Conservation (phyloP, 1,140 invertebrate species). For the Micrasema minimum region DNA sequence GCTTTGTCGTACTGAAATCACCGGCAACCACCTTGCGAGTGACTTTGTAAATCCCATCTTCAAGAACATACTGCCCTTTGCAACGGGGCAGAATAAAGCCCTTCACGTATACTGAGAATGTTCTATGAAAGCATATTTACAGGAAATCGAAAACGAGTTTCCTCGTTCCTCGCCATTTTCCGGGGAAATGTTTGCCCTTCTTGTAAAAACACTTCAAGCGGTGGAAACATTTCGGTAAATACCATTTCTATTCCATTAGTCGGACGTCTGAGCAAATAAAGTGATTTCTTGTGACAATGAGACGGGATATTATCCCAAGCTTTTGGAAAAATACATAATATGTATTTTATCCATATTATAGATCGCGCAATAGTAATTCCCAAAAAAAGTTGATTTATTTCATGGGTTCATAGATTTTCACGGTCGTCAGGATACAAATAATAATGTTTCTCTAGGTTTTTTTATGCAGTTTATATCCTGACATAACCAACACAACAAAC, state of each 20-base stretch:
- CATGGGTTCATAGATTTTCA: too few species aligned
- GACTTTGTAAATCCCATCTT: slow-evolving; percentile 22
- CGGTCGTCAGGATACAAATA: too few species aligned
- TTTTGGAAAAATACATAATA: too few species aligned
- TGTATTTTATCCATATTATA: too few species aligned
- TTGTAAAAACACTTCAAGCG: slow-evolving; percentile 47
- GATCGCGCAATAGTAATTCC: too few species aligned
- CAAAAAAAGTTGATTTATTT: too few species aligned
- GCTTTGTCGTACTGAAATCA: slow-evolving; percentile 9
- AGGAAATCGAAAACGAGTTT: slow-evolving; percentile 41
- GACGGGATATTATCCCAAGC: not conserved
- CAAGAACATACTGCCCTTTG: not conserved
- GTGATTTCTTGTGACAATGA: slow-evolving; percentile 44
- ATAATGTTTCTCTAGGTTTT: too few species aligned
- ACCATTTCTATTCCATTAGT: slow-evolving; percentile 52
- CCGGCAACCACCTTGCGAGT: slow-evolving; percentile 1
- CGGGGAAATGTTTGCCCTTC: slow-evolving; percentile 35
- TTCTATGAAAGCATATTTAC: slow-evolving; percentile 43
- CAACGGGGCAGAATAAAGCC: slow-evolving; percentile 12
- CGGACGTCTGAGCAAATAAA: slow-evolving; percentile 51
- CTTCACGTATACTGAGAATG: not conserved
- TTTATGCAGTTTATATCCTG: too few species aligned
- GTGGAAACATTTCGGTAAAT: slow-evolving; percentile 44
- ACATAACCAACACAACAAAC: too few species aligned
- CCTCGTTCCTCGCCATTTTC: slow-evolving; percentile 39